These are phyloP conservation scores for Caenorhabditis wallacei DNA, from an alignment of 2,888 invertebrate species.

Conservation along the genomic window DNA sequence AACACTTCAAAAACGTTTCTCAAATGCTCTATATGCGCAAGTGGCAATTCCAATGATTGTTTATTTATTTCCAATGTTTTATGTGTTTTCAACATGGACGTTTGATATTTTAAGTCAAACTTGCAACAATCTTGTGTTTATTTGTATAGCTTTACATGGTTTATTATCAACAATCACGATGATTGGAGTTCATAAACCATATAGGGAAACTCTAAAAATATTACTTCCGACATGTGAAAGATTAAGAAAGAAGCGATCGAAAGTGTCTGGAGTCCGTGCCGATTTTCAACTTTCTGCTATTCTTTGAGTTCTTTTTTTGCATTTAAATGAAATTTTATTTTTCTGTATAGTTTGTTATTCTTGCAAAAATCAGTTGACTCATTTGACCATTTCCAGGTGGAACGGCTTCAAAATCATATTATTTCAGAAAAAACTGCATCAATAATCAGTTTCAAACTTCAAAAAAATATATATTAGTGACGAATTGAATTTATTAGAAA, in stretches of 20 bases:
- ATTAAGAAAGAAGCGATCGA: constrained; percentile 24
- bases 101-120: constrained; percentile 36
- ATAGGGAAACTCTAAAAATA: constrained; percentile 30
- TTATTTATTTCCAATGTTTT: constrained; percentile 41
- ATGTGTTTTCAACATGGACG: constrained; percentile 40
- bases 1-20: constrained; percentile 33
- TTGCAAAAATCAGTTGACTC: not conserved
- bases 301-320: not conserved
- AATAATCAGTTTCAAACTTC: too few species aligned
- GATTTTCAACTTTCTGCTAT: constrained; percentile 41
- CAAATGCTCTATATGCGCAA: constrained; percentile 34
- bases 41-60: constrained; percentile 45
- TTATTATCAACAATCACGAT: constrained; percentile 41
- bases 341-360: not conserved
- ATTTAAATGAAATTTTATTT: not conserved
- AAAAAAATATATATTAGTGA: too few species aligned
- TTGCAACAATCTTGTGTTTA: constrained; percentile 47
- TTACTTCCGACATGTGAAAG: constrained; percentile 16
- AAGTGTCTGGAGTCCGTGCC: constrained; percentile 18
- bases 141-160: constrained; percentile 45
- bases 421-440: not conserved
- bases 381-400: constrained; percentile 1
- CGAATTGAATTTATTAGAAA: too few species aligned
- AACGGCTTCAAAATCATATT: not conserved
- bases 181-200: constrained; percentile 43